phyloP scores from a whole-genome alignment of 2,888 invertebrate genomes.

The Ophonus ardosiacus region DNA sequence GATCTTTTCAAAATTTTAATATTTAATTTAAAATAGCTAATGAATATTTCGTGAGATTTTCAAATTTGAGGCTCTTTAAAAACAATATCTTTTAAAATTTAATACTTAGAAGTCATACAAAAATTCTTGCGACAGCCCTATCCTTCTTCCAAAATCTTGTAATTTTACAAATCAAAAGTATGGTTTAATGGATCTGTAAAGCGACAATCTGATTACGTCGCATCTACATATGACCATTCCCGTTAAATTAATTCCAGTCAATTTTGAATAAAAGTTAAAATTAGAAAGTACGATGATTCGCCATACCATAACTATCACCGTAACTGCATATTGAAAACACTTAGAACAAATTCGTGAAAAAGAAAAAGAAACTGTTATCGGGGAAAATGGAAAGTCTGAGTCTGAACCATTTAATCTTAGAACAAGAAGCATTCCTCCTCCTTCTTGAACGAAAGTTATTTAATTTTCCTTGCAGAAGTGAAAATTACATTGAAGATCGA shows the following conservation, averaged over 20 bases:
- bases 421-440: conserved; percentile 42
- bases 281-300: neutral
- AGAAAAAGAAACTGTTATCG: conserved; percentile 5
- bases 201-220: no score
- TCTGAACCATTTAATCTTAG: conserved; percentile 36
- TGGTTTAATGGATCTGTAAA: no score
- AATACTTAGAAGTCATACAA: no score
- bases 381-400: conserved; percentile 22
- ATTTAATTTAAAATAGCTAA: no score
- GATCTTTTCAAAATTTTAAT: no score
- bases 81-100: no score
- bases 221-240: neutral
- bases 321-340: conserved; percentile 41
- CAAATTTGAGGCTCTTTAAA: no score
- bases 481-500: conserved; percentile 56
- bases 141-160: no score
- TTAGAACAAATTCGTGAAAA: conserved; percentile 27
- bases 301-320: conserved; percentile 8
- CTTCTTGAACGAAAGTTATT: conserved; percentile 48
- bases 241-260: neutral
- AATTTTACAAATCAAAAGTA: no score
- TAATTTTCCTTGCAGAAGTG: conserved; percentile 52
- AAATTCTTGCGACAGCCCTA: no score
- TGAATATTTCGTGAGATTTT: no score
- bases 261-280: conserved; percentile 15